A percentile compares a stretch with the other conserved stretches of the same genome.
These are phyloP conservation scores for Campoplex nolae DNA, from an alignment of 2,888 invertebrate genomes.

Conservation along the genomic window DNA sequence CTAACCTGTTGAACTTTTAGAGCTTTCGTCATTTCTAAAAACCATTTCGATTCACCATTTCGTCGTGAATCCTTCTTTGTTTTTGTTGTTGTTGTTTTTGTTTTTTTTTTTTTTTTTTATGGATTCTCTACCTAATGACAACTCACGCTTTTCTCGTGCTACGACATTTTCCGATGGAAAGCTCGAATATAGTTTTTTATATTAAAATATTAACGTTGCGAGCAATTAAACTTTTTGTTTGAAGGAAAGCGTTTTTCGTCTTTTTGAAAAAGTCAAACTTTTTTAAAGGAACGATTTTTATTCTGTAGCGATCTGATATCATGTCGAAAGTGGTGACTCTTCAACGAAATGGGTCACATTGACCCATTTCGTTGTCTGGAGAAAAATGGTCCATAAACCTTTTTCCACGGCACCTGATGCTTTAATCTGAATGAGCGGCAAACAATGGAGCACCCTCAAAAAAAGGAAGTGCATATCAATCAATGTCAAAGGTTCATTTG, in stretches of 20 bases:
- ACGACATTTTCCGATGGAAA: not conserved
- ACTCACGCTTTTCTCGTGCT: not conserved
- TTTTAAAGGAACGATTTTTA: too few relatives aligned
- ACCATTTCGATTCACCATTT: slow-evolving; percentile 5
- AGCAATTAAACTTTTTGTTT: too few relatives aligned
- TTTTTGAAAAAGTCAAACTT: too few relatives aligned
- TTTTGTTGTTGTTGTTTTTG: slow-evolving; percentile 12
- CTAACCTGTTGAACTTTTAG: slow-evolving; percentile 58
- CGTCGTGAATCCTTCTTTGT: slow-evolving; percentile 12
- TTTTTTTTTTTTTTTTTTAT: not conserved
- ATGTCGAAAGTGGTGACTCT: too few relatives aligned
- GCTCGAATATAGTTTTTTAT: not conserved
- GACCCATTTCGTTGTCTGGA: not conserved
- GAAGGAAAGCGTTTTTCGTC: too few relatives aligned
- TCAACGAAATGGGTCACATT: not conserved
- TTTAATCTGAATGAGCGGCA: not conserved
- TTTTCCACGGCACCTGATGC: not conserved
- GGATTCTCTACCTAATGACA: not conserved
- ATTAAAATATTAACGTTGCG: not conserved
- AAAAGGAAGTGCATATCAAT: not conserved
- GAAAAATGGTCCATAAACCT: not conserved
- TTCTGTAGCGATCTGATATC: too few relatives aligned
- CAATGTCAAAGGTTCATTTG: not conserved
- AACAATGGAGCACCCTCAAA: not conserved
- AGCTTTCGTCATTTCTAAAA: slow-evolving; percentile 38